Conservation (phyloP, 1,140 invertebrate genomes). For the Zaprionus capensis region DNA sequence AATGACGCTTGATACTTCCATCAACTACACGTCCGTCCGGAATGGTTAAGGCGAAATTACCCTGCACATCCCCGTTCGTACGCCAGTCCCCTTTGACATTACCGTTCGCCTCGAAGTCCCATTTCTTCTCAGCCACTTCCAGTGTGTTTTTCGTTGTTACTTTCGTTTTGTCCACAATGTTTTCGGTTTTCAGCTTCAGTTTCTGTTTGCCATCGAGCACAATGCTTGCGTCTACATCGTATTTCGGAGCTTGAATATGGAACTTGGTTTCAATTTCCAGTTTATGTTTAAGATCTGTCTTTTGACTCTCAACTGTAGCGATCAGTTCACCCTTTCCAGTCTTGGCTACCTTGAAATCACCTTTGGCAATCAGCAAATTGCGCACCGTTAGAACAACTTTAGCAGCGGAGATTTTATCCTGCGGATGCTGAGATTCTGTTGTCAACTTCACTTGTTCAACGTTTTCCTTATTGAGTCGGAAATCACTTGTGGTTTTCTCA, state of each 20-base stretch:
- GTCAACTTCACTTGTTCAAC: slow-evolving; percentile 59
- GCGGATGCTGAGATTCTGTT: slow-evolving; percentile 67
- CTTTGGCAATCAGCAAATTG: slow-evolving; percentile 85
- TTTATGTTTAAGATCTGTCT: slow-evolving; percentile 85
- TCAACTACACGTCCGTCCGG: slow-evolving; percentile 54
- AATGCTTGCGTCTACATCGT: slow-evolving; percentile 86
- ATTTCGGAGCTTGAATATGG: slow-evolving; percentile 85
- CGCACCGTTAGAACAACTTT: slow-evolving; percentile 86
- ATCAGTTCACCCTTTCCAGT: slow-evolving; percentile 86
- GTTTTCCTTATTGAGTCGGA: slow-evolving; percentile 51
- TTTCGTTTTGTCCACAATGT: slow-evolving; percentile 85
- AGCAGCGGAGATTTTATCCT: slow-evolving; percentile 82
- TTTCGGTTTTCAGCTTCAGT: slow-evolving; percentile 86
- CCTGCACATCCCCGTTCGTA: slow-evolving; percentile 84
- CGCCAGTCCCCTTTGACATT: slow-evolving; percentile 84
- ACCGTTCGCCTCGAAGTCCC: slow-evolving; percentile 85
- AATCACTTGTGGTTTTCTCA: slow-evolving; percentile 68
- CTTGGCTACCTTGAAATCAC: slow-evolving; percentile 85
- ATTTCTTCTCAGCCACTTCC: slow-evolving; percentile 85
- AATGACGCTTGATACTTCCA: slow-evolving; percentile 80
- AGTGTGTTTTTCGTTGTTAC: slow-evolving; percentile 87
- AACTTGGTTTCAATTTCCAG: slow-evolving; percentile 87
- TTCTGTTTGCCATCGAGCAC: slow-evolving; percentile 89
- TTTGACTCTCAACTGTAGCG: slow-evolving; percentile 85
- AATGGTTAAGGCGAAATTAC: slow-evolving; percentile 65